Conservation (phyloP, 2,797 vertebrate genomes). For the Echiichthys vipera region DNA sequence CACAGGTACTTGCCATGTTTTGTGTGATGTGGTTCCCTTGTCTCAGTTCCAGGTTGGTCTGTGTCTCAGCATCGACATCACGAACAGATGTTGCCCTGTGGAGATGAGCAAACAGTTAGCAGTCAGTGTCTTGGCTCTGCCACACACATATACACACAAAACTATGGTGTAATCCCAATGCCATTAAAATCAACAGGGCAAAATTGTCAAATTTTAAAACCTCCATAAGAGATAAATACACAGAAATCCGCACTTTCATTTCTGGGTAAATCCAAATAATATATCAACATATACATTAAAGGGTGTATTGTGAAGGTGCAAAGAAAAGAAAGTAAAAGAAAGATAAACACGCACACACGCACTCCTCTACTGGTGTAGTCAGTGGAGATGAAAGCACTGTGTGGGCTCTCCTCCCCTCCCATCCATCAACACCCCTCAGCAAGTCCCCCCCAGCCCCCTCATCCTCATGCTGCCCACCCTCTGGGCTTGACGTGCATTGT, state of each 20-base stretch:
- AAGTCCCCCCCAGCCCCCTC: constrained; percentile 26
- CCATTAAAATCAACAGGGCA: constrained; percentile 4
- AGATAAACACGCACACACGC: not conserved
- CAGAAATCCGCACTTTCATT: not conserved
- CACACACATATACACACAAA: constrained; percentile 19
- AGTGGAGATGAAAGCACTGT: constrained; percentile 67
- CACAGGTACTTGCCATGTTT: constrained; percentile 84
- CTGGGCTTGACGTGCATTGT: constrained; percentile 67
- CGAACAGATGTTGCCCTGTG: constrained; percentile 84
- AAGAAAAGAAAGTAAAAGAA: constrained; percentile 45
- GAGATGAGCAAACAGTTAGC: constrained; percentile 67
- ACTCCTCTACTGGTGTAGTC: constrained; percentile 23
- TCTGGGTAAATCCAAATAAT: not conserved
- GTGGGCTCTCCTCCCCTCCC: constrained; percentile 52
- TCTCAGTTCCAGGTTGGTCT: constrained; percentile 84
- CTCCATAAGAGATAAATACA: not conserved
- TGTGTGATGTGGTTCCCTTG: constrained; percentile 80
- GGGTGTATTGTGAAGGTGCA: constrained; percentile 63
- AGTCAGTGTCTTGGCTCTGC: constrained; percentile 63
- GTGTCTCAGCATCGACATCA: constrained; percentile 83
- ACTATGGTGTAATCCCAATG: constrained; percentile 9
- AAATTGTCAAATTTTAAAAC: constrained; percentile 2
- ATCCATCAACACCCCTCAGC: constrained; percentile 56
- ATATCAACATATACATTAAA: constrained; percentile 34
- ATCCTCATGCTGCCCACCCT: constrained; percentile 58